These are phyloP conservation scores for Heliconius sara DNA, from an alignment of 2,888 invertebrate genomes.

Conservation along the genomic window DNA sequence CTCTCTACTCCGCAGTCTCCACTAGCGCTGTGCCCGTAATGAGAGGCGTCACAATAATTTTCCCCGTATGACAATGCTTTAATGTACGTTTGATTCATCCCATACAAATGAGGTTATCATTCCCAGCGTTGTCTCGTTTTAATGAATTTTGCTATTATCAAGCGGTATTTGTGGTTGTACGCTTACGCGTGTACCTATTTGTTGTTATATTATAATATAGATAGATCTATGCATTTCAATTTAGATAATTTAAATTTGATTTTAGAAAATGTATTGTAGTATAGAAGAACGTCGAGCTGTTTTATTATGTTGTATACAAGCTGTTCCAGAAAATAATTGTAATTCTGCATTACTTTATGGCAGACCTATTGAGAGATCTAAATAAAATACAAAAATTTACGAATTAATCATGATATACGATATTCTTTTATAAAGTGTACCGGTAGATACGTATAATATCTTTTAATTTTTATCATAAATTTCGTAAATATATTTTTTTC, in stretches of 20 bases:
- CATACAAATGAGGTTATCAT: slow-evolving; percentile 82
- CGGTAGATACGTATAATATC: too few species aligned
- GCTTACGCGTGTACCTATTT: slow-evolving; percentile 35
- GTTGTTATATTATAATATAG: neutral
- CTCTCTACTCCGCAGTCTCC: slow-evolving; percentile 54
- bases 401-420: too few species aligned
- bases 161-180: slow-evolving; percentile 56
- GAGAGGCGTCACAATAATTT: slow-evolving; percentile 83
- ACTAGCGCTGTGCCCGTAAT: slow-evolving; percentile 75
- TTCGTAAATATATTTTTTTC: too few species aligned
- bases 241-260: neutral
- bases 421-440: too few species aligned
- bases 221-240: neutral
- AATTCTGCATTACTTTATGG: too few species aligned
- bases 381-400: too few species aligned
- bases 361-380: too few species aligned
- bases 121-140: slow-evolving; percentile 69
- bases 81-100: slow-evolving; percentile 83
- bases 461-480: too few species aligned
- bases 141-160: slow-evolving; percentile 77
- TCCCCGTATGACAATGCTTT: slow-evolving; percentile 81
- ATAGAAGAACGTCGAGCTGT: neutral
- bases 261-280: neutral
- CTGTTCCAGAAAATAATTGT: neutral
- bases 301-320: neutral